phyloP scores from a whole-genome alignment of 2,888 invertebrate genomes.

The Papilio demoleus region DNA sequence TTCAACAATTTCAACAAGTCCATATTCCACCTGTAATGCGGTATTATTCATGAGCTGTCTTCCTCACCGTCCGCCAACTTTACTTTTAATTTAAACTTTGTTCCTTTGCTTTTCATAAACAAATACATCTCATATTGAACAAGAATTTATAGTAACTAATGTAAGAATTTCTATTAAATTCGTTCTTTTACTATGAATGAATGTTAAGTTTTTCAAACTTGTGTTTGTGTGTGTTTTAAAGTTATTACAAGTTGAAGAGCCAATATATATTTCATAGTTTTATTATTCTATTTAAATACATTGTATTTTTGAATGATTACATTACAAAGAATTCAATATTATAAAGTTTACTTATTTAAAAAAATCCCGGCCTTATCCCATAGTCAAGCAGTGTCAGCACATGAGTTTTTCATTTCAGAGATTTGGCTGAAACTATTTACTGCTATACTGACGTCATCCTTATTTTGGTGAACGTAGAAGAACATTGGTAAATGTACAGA shows the following conservation, averaged over 20 bases:
- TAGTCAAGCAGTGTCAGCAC: too few species aligned
- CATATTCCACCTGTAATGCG: conserved; percentile 33
- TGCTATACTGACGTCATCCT: too few species aligned
- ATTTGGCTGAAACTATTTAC: too few species aligned
- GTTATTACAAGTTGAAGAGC: neutral
- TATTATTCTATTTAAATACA: too few species aligned
- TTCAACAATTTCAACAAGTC: conserved; percentile 24
- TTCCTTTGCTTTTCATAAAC: conserved; percentile 37
- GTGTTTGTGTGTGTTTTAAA: neutral
- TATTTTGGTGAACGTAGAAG: too few species aligned
- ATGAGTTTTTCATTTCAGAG: too few species aligned
- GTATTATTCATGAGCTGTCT: conserved; percentile 38
- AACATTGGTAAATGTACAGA: too few species aligned
- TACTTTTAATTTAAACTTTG: conserved; percentile 42
- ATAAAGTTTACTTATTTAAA: too few species aligned
- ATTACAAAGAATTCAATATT: neutral
- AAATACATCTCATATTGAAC: conserved; percentile 24
- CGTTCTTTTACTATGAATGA: conserved; percentile 6
- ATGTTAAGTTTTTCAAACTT: conserved; percentile 7
- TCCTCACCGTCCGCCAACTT: conserved; percentile 33
- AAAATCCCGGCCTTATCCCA: too few species aligned
- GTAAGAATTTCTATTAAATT: conserved; percentile 17
- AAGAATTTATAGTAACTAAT: conserved; percentile 18
- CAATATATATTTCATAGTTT: too few species aligned
- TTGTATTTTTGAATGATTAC: too few species aligned